phyloP scores from a whole-genome alignment of 2,113 vertebrate genomes.

The Neofelis nebulosa region DNA sequence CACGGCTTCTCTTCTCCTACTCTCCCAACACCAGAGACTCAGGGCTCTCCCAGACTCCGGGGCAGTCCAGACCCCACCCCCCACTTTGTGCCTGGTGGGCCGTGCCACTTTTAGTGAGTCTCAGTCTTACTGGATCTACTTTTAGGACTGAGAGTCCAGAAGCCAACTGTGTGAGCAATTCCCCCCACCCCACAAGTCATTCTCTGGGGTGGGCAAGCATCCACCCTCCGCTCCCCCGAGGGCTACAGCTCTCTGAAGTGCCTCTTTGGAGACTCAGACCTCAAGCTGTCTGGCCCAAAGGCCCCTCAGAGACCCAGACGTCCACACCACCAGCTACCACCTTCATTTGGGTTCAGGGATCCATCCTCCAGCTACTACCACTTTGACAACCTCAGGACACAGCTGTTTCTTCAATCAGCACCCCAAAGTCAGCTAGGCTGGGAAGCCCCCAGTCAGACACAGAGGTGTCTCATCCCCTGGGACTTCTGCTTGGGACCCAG shows the following conservation, averaged over 20 bases:
- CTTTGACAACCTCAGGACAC: not conserved
- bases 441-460: not conserved
- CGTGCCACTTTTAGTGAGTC: not conserved
- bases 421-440: not conserved
- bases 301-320: not conserved
- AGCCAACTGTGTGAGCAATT: not conserved
- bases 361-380: not conserved
- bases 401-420: not conserved
- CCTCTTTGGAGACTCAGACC: not conserved
- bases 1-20: not conserved
- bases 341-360: not conserved
- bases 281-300: not conserved
- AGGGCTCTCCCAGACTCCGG: not conserved
- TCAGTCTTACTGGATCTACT: not conserved
- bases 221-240: not conserved
- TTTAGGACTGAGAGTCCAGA: not conserved
- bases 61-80: fast-evolving
- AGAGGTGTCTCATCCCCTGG: not conserved
- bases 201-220: not conserved
- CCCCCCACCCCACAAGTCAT: not conserved
- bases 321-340: not conserved
- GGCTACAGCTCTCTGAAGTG: not conserved
- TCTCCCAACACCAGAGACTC: not conserved
- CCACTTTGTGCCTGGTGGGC: not conserved
- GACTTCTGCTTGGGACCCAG: not conserved